Percentiles rank a stretch among this genome's conserved stretches.
phyloP scores from a whole-genome alignment of 1,140 invertebrate genomes.

The Thaumatotibia leucotreta region DNA sequence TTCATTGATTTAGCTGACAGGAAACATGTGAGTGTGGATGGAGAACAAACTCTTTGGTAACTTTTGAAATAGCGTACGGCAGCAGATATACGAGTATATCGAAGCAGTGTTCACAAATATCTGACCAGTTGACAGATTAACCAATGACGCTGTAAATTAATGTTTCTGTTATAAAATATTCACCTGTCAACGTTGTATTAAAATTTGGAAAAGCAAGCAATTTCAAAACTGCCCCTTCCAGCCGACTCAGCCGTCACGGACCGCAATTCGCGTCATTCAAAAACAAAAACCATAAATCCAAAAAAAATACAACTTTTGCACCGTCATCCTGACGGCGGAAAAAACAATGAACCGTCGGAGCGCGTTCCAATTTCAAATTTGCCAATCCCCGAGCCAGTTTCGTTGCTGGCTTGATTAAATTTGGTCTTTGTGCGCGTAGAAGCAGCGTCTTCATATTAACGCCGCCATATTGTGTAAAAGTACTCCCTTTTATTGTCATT shows the following conservation, averaged over 20 bases:
- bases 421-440: constrained; percentile 38
- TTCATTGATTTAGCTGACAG: not conserved
- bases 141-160: not conserved
- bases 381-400: constrained; percentile 27
- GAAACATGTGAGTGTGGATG: not conserved
- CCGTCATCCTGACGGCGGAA: not conserved
- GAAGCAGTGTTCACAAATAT: too few species aligned
- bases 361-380: constrained; percentile 39
- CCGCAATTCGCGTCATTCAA: not conserved
- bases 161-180: not conserved
- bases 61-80: too few species aligned
- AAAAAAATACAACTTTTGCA: constrained; percentile 3
- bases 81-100: too few species aligned
- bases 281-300: not conserved
- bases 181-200: too few species aligned
- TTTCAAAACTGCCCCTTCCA: not conserved
- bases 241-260: not conserved
- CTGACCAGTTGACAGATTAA: too few species aligned
- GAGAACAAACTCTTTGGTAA: not conserved
- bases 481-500: not conserved
- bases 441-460: constrained; percentile 35
- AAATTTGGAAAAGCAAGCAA: not conserved
- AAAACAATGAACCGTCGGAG: constrained; percentile 26
- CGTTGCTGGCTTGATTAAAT: constrained; percentile 46
- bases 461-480: not conserved